A percentile compares a stretch with the other conserved stretches of the same genome.
phyloP scores from a whole-genome alignment of 2,888 invertebrate species.

The Malachius bipustulatus region DNA sequence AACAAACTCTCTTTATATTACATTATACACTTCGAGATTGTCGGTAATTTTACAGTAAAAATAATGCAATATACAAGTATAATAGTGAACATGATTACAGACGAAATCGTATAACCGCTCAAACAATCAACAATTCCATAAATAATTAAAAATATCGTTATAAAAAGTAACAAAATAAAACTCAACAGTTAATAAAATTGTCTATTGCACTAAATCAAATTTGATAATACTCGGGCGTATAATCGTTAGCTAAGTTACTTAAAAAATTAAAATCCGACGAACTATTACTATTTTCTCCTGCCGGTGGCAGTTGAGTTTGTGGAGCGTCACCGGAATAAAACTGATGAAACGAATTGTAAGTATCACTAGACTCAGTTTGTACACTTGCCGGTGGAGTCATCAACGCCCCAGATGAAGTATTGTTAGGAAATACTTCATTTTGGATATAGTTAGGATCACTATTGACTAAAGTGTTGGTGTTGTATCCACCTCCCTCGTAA shows the following conservation, averaged over 20 bases:
- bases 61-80: too few species aligned
- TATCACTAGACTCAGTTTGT: conserved; percentile 49
- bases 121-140: conserved; percentile 12
- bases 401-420: conserved; percentile 38
- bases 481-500: conserved; percentile 44
- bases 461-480: conserved; percentile 24
- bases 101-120: too few species aligned
- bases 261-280: conserved; percentile 92
- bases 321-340: conserved; percentile 49
- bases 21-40: too few species aligned
- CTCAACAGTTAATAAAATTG: conserved; percentile 22
- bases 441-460: conserved; percentile 38
- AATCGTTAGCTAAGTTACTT: conserved; percentile 84
- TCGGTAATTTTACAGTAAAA: too few species aligned
- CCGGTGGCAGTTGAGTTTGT: conserved; percentile 30
- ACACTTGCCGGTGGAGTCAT: conserved; percentile 49
- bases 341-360: conserved; percentile 58
- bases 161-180: conserved; percentile 15
- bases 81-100: too few species aligned
- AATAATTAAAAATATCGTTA: neutral
- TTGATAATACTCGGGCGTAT: conserved; percentile 83
- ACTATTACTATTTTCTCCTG: conserved; percentile 74
- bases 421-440: conserved; percentile 38
- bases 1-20: too few species aligned
- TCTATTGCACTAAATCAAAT: conserved; percentile 42